Percentiles rank a stretch among this genome's conserved stretches.
Evolutionary conservation across 2,888 invertebrate genomes (phyloP).

Genomic region (Chrysodeixis includens): DNA sequence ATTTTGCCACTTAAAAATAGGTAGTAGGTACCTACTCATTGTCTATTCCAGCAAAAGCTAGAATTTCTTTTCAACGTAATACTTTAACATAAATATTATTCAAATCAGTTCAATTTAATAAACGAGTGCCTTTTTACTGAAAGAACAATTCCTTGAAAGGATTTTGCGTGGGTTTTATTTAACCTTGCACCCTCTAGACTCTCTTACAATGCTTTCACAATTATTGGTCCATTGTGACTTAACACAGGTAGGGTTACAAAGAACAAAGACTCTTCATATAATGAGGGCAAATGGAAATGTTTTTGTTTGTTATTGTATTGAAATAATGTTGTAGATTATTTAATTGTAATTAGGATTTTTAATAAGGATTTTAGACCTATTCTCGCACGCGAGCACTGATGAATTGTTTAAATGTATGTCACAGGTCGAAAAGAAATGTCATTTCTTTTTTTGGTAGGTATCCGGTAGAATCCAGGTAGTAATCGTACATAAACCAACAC

Average conservation of each 20-base stretch:
- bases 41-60: too few species aligned
- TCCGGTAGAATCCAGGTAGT: too few species aligned
- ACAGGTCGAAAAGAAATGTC: too few species aligned
- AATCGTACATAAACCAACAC: too few species aligned
- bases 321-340: neutral
- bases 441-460: too few species aligned
- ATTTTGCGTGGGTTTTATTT: neutral
- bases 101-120: neutral
- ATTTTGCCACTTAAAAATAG: too few species aligned
- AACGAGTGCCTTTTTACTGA: neutral
- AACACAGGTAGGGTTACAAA: neutral
- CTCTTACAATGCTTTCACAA: neutral
- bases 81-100: neutral
- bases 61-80: neutral
- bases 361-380: too few species aligned
- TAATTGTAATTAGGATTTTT: too few species aligned
- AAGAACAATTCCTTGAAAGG: conserved; percentile 1
- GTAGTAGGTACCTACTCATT: too few species aligned
- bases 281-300: neutral
- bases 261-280: neutral
- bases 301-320: neutral
- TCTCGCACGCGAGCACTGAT: too few species aligned
- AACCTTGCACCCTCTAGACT: neutral
- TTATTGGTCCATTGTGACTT: neutral
- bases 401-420: too few species aligned